A percentile compares a stretch with the other conserved stretches of the same genome.
These are phyloP conservation scores for Chelonus insularis DNA, from an alignment of 1,140 invertebrate genomes.

Conservation along the genomic window DNA sequence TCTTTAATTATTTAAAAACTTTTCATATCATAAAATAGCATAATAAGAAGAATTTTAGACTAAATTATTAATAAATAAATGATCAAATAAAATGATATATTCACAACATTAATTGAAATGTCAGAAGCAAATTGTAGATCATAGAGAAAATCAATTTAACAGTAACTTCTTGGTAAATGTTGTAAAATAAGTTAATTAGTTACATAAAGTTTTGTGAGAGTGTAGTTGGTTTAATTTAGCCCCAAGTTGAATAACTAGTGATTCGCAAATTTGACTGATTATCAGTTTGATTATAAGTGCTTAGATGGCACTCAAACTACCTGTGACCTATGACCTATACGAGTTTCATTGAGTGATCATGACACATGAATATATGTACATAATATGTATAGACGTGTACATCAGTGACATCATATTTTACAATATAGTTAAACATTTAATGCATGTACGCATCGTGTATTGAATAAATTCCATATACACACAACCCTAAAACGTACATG, in stretches of 20 bases:
- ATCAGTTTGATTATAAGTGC: conserved; percentile 1
- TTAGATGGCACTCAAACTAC: conserved; percentile 20
- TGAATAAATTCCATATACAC: too few species aligned
- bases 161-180: too few species aligned
- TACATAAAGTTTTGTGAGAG: background rate
- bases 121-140: too few species aligned
- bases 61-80: too few species aligned
- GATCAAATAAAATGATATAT: too few species aligned
- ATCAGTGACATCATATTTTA: background rate
- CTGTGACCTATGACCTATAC: conserved; percentile 24
- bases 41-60: too few species aligned
- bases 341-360: background rate
- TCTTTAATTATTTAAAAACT: too few species aligned
- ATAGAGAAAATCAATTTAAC: too few species aligned
- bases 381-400: background rate
- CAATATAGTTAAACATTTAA: background rate
- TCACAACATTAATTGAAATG: too few species aligned
- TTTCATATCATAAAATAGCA: too few species aligned
- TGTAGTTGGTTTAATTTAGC: background rate
- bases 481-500: too few species aligned
- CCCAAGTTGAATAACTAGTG: background rate
- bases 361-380: conserved; percentile 8
- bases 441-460: background rate
- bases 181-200: too few species aligned
- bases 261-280: background rate